phyloP scores from a whole-genome alignment of 2,113 vertebrate genomes.

The Rhagologus leucostigma region DNA sequence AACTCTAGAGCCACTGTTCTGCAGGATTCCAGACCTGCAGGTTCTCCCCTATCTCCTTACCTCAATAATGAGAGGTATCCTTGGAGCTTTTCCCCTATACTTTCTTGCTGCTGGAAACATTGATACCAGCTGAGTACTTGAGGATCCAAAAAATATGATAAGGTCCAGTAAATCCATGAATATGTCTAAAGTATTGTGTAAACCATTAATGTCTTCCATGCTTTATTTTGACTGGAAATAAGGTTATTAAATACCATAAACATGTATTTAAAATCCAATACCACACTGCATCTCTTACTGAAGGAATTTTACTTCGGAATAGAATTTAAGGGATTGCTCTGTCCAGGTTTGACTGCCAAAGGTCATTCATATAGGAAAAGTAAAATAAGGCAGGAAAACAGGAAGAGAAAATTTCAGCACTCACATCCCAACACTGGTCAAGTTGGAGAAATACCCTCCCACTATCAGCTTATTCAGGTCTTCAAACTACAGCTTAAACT shows the following conservation, averaged over 20 bases:
- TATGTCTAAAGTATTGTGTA: neutral
- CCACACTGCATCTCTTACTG: neutral
- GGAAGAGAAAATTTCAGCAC: neutral
- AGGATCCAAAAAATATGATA: neutral
- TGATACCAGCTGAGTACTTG: neutral
- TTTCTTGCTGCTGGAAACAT: neutral
- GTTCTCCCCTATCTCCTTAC: neutral
- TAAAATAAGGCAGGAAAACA: neutral
- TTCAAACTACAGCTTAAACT: neutral
- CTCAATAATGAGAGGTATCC: neutral
- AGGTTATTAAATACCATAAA: neutral
- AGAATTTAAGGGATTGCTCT: neutral
- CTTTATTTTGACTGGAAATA: neutral
- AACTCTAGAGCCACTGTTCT: neutral
- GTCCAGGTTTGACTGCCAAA: neutral
- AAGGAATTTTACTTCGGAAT: neutral
- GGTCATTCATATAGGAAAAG: neutral
- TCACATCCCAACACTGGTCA: neutral
- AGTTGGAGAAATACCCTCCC: neutral
- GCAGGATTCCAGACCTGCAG: neutral
- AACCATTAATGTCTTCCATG: neutral
- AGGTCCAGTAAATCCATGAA: neutral
- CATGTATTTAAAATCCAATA: neutral
- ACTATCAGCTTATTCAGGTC: neutral
- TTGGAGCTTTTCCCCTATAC: neutral